phyloP scores from a whole-genome alignment of 2,888 invertebrate species.

The Agrochola litura region DNA sequence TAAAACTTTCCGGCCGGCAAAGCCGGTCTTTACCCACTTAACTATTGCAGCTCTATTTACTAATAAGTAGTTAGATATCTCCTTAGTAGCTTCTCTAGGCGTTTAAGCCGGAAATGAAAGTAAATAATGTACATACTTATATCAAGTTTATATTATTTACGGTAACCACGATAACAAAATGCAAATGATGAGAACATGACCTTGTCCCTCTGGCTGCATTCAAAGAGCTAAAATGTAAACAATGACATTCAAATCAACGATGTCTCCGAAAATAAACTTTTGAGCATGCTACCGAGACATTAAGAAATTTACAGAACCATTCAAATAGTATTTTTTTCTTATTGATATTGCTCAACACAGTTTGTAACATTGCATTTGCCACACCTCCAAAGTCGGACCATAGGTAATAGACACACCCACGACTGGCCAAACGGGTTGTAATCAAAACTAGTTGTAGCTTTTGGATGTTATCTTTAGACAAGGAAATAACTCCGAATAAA shows the following conservation, averaged over 20 bases:
- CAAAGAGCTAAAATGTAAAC: slow-evolving; percentile 24
- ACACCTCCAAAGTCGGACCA: slow-evolving; percentile 52
- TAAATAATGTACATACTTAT: neutral
- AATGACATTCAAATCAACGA: slow-evolving; percentile 4
- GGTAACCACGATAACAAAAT: slow-evolving; percentile 18
- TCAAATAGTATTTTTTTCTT: neutral
- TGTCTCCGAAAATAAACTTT: slow-evolving; percentile 15
- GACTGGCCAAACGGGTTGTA: slow-evolving; percentile 44
- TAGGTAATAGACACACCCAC: slow-evolving; percentile 57
- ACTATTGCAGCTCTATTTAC: neutral
- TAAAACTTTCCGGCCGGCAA: slow-evolving; percentile 25
- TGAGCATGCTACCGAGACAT: neutral
- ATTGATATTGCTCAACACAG: slow-evolving; percentile 3
- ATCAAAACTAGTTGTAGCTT: slow-evolving; percentile 26
- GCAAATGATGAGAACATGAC: slow-evolving; percentile 43
- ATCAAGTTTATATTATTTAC: neutral
- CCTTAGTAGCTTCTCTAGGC: neutral
- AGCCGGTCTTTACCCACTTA: neutral
- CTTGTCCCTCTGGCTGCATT: slow-evolving; percentile 26
- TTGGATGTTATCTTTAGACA: slow-evolving; percentile 31
- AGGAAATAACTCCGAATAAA: slow-evolving; percentile 1
- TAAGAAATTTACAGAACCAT: neutral
- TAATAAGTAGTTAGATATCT: neutral
- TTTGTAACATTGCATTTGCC: slow-evolving; percentile 41
- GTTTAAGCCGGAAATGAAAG: neutral